Evolutionary conservation across 2,797 vertebrate species (phyloP).

Genomic region (Rhynchonycteris naso): DNA sequence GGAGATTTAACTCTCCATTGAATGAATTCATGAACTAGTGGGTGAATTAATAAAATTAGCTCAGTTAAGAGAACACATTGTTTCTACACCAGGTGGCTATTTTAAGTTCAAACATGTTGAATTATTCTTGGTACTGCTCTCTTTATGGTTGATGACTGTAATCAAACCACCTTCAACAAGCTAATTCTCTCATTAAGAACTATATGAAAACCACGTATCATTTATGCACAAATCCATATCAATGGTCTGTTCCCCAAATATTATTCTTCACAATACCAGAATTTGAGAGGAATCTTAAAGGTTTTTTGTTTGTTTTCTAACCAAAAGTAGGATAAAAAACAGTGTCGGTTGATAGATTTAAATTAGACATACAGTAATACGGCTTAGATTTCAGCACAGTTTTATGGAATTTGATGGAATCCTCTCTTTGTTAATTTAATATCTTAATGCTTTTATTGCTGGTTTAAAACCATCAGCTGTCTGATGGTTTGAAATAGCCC

Average conservation of each 20-base stretch:
- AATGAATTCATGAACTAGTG: background rate
- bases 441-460: conserved; percentile 46
- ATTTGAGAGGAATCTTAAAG: background rate
- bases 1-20: background rate
- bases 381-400: background rate
- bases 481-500: conserved; percentile 26
- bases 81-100: background rate
- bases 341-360: background rate
- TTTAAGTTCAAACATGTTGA: background rate
- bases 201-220: background rate
- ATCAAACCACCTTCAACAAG: background rate
- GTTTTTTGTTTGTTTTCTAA: background rate
- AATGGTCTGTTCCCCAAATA: background rate
- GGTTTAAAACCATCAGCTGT: background rate
- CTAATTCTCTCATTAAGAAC: conserved; percentile 6
- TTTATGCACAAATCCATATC: background rate
- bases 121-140: background rate
- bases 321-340: conserved; percentile 5
- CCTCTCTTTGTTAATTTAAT: background rate
- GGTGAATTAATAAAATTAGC: background rate
- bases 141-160: background rate
- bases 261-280: background rate
- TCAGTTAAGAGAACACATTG: background rate
- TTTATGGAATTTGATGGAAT: background rate
- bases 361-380: background rate